A percentile compares a stretch with the other conserved stretches of the same genome.
These are phyloP conservation scores for Melanerpes formicivorus DNA, from an alignment of 2,113 vertebrate genomes.

Conservation along the genomic window DNA sequence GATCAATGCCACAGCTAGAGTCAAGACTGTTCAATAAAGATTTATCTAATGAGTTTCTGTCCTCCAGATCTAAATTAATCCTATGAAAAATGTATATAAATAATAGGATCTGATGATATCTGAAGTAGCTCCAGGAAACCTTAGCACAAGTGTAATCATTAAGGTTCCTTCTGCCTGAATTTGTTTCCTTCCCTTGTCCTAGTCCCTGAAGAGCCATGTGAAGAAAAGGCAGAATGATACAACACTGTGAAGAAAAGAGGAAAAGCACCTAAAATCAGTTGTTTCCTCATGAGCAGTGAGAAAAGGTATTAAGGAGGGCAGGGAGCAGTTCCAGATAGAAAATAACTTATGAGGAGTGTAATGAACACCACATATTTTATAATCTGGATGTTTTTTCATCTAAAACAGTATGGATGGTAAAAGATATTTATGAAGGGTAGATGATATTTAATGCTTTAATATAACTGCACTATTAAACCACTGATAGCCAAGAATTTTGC, in stretches of 20 bases:
- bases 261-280: not conserved
- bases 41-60: not conserved
- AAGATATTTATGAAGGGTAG: not conserved
- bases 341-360: not conserved
- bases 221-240: not conserved
- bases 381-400: not conserved
- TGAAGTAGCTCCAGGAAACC: not conserved
- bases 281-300: not conserved
- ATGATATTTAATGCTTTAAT: not conserved
- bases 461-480: not conserved
- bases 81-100: not conserved
- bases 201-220: not conserved
- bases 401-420: not conserved
- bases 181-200: not conserved
- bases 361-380: not conserved
- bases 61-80: not conserved
- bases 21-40: not conserved
- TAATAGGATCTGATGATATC: not conserved
- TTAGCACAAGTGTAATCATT: not conserved
- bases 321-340: not conserved
- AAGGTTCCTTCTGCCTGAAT: not conserved
- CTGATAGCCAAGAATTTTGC: not conserved
- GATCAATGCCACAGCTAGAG: not conserved
- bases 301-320: not conserved
- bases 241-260: not conserved